Base-by-base conservation (phyloP, 2,888 invertebrate genomes). In the Nomada ferruginata region DNA sequence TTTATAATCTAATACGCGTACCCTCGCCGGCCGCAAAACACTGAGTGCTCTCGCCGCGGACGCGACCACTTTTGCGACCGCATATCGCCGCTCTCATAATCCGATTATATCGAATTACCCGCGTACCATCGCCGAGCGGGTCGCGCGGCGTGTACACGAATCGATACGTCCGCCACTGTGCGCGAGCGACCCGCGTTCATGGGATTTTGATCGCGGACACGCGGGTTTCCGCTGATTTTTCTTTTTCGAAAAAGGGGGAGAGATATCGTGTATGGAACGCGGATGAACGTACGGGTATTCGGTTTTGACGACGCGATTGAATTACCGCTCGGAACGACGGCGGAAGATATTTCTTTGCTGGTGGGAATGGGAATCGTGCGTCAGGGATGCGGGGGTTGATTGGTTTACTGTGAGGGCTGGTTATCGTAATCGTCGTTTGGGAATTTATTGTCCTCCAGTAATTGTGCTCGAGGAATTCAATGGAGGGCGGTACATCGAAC, bases 1-100 rank as follows among this genome's bases (percentile, higher is more conserved):
- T 93, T 93, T 90, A 93, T 93, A 93, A 93, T 93, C 92, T 91
- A 93, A 93, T 93, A 92, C 91, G 89, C 89, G 88, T 89, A 88
- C 90, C 91, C 91, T 87, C 89, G 80, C 57, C 88, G 85, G 85
- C 90, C 91, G 86, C 91, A 90, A 90, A 90, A 91, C 90, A 91
- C 90, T 92, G 92, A 93, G 92, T 92, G 93, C 91, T 93, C 91
- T 91, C 87, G 90, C 93, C 92, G 90, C 92, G 89, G 87, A 89
- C 84, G 89, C 90, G 86, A 89, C 91, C 91, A 90, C 92, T 92
- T 92, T 91, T 87, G 86, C 89, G 89, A 91, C 91, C 92, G 89
- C 91, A 90, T 89, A 91, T 92, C 90, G 87, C 91, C 88, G 87
- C 88, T 85, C 86, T 91, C 91, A 90, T 93, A 93, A 93, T 92